phyloP scores from a whole-genome alignment of 2,113 vertebrate species.

The Hystrix brachyura region DNA sequence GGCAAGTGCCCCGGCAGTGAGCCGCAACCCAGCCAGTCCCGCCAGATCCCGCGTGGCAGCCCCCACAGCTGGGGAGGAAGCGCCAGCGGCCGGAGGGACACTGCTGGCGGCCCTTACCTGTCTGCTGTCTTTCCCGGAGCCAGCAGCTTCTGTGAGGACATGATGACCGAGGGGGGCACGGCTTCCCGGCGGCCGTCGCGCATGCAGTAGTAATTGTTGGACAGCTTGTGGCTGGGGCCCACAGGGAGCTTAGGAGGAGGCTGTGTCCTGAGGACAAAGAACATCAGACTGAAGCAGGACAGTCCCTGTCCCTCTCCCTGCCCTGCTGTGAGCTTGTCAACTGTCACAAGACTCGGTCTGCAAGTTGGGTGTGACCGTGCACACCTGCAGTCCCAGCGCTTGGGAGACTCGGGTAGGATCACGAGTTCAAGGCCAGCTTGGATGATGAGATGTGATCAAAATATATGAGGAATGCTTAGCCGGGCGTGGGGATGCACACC shows the following conservation, averaged over 20 bases:
- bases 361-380: background rate
- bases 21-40: background rate
- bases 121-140: constrained; percentile 80
- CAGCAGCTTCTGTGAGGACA: constrained; percentile 91
- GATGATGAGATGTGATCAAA: background rate
- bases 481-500: background rate
- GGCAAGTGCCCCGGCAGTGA: too few relatives aligned
- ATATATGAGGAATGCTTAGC: background rate
- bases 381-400: background rate
- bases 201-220: constrained; percentile 93
- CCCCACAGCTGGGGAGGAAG: background rate
- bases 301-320: background rate
- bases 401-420: background rate
- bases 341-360: background rate
- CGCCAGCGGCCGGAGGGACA: background rate
- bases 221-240: constrained; percentile 94
- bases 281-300: background rate
- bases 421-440: background rate
- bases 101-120: constrained; percentile 86
- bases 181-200: constrained; percentile 95
- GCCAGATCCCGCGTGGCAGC: background rate
- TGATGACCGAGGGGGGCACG: constrained; percentile 89
- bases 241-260: constrained; percentile 93
- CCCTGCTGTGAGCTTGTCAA: accelerated
- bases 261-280: constrained; percentile 88